Evolutionary conservation across 1,140 invertebrate species (phyloP).

Genomic region (Palaemon carinicauda): DNA sequence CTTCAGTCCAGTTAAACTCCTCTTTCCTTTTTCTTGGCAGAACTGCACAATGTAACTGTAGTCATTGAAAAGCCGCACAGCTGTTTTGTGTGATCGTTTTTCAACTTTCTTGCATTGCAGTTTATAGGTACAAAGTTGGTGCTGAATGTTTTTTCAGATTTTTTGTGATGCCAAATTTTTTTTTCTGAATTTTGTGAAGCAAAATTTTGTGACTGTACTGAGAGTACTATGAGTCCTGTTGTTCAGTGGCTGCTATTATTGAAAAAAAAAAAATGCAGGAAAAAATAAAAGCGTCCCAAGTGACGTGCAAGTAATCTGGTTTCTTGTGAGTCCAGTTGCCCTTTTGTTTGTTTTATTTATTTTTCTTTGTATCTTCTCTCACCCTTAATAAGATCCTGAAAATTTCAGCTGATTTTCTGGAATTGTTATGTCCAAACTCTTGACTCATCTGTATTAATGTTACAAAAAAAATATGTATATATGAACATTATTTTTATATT

Average conservation of each 20-base stretch:
- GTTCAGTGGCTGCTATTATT: too few species aligned
- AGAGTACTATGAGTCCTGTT: too few species aligned
- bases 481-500: constrained; percentile 52
- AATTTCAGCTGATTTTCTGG: not conserved
- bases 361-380: not conserved
- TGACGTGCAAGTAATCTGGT: too few species aligned
- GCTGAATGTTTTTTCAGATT: constrained; percentile 39
- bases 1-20: too few species aligned
- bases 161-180: constrained; percentile 38
- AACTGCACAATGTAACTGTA: too few species aligned
- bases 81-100: not conserved
- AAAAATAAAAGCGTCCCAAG: too few species aligned
- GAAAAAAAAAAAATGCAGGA: too few species aligned
- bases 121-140: constrained; percentile 48
- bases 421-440: constrained; percentile 20
- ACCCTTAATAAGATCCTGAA: constrained; percentile 4
- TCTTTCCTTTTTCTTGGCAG: too few species aligned
- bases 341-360: not conserved
- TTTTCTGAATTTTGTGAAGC: not conserved
- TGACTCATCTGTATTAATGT: constrained; percentile 34
- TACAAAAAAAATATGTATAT: constrained; percentile 49
- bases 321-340: too few species aligned
- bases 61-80: too few species aligned
- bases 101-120: constrained; percentile 3
- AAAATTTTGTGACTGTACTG: not conserved